These are phyloP conservation scores for Brachionus angularis DNA, from an alignment of 1,140 invertebrate genomes.

Conservation along the genomic window DNA sequence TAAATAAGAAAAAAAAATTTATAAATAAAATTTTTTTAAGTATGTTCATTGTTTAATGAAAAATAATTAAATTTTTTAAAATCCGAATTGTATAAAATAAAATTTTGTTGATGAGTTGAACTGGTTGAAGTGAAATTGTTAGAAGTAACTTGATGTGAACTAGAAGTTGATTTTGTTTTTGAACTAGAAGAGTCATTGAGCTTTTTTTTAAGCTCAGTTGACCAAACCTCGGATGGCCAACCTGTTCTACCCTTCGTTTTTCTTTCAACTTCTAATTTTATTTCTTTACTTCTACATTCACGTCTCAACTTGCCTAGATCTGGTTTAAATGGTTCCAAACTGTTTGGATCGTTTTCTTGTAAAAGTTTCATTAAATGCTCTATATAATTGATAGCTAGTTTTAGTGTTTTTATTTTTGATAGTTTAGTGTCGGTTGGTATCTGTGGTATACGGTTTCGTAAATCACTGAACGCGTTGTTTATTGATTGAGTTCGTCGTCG, in stretches of 20 bases:
- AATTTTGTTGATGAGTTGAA: too few relatives aligned
- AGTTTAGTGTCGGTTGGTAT: conserved; percentile 90
- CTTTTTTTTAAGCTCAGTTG: conserved; percentile 32
- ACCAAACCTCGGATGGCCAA: conserved; percentile 43
- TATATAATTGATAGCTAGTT: conserved; percentile 61
- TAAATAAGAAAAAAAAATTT: too few relatives aligned
- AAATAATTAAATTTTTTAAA: too few relatives aligned
- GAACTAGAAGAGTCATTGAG: neutral
- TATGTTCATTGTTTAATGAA: too few relatives aligned
- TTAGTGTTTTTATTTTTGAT: conserved; percentile 62
- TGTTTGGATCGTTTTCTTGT: conserved; percentile 58
- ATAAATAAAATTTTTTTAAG: too few relatives aligned
- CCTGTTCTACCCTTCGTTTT: conserved; percentile 33
- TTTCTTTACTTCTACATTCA: conserved; percentile 51
- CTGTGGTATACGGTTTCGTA: conserved; percentile 88
- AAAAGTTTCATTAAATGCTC: conserved; percentile 60
- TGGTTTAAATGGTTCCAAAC: conserved; percentile 61
- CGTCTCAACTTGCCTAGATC: conserved; percentile 56
- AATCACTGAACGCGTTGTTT: conserved; percentile 85
- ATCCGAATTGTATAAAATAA: too few relatives aligned
- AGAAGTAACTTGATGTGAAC: too few relatives aligned
- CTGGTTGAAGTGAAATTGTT: too few relatives aligned
- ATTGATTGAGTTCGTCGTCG: conserved; percentile 81
- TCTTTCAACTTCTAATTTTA: conserved; percentile 40
- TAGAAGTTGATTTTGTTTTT: conserved; percentile 2